Conservation (phyloP, 2,113 vertebrate species). For the Balaeniceps rex region DNA sequence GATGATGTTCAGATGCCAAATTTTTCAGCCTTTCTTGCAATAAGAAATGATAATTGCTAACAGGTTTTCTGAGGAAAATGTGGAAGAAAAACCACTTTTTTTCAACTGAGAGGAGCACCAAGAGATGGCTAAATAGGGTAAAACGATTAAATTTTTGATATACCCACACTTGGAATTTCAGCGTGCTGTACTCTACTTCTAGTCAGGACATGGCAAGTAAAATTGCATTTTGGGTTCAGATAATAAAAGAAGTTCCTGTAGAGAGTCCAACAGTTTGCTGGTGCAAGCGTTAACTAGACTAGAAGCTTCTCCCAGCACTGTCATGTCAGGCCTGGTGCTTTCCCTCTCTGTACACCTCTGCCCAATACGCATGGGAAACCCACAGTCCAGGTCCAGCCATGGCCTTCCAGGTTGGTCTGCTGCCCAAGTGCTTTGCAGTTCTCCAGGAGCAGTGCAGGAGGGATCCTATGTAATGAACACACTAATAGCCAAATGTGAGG, state of each 20-base stretch:
- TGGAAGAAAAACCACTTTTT: neutral
- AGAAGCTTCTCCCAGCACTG: neutral
- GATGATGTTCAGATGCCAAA: neutral
- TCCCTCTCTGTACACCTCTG: neutral
- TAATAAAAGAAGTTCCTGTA: neutral
- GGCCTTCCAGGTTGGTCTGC: neutral
- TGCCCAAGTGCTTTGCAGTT: neutral
- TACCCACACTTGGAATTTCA: neutral
- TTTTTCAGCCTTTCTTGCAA: neutral
- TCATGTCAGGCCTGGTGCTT: neutral
- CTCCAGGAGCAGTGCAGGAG: neutral
- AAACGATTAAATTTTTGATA: neutral
- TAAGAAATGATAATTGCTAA: neutral
- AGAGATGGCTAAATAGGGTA: neutral
- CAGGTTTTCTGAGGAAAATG: neutral
- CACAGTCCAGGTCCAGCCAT: neutral
- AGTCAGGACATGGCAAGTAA: neutral
- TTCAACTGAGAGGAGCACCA: neutral
- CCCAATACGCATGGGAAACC: neutral
- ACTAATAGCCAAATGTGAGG: neutral
- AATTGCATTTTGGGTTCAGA: neutral
- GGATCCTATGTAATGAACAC: neutral
- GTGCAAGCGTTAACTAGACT: neutral
- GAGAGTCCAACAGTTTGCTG: neutral
- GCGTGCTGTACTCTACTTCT: neutral